Base-by-base conservation (phyloP, 2,797 vertebrate species). In the Clarias fuscus region DNA sequence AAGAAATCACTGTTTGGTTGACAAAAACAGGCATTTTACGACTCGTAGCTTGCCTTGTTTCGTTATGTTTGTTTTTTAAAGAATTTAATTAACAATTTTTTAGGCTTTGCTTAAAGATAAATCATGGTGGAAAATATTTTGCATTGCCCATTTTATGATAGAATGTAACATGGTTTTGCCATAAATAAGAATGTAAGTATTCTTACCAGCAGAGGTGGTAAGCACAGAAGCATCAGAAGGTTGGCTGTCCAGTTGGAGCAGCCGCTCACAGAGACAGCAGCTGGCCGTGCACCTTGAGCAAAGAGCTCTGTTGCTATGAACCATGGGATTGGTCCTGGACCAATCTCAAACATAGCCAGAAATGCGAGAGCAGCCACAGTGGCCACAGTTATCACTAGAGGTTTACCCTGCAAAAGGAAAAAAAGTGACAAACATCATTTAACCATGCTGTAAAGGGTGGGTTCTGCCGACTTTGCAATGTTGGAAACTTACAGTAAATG, bases 301-400 rank as follows among this genome's bases (percentile, higher is more conserved):
- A 99, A 99, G 86, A 99, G 97, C 83, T 99, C 98, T 0, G 97
- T 96, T 86, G 98, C 97, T 0, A 99, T 99, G 91, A 99, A 99
- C 98, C 98, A 99, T 0, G 98, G 98, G 72, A 99, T 99, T 62
- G 98, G 98, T 48, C 98, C 98, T 0, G 98, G 98, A 5, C 98
- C 98, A 91, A 99, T 95, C 92, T 99, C 98, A 91, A 99, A 99
- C 61, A 98, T 95, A 82, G 98, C 98, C 86, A 99, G 98, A 53
- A 98, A 99, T 43, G 94, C 94, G 58, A 98, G 96, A 90, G 97
- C 96, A 0, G 95, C 96, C 65, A 93, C 90, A 3, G 99, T 97
- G 80, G 97, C 97, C 90, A 99, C 68, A 97, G 84, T 97, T 85
- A 97, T 90, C 87, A 93, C 90, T 0, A 1, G 13, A 85, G 53